phyloP scores from a whole-genome alignment of 2,113 vertebrate genomes.

The Lepisosteus oculatus region DNA sequence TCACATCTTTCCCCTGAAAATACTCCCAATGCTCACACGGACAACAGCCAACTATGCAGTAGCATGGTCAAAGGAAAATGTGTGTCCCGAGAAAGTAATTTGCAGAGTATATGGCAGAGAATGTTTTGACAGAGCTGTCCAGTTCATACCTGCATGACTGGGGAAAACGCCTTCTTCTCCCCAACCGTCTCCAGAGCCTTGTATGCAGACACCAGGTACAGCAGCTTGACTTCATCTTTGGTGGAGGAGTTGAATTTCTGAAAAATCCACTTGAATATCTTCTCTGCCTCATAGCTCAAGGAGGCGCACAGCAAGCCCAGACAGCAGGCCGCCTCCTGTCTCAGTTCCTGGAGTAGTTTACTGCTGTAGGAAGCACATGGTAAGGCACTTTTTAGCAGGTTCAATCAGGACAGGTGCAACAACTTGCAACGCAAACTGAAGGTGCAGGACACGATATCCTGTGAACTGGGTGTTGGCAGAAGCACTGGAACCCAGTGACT shows the following conservation, averaged over 20 bases:
- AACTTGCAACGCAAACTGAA: too few species aligned
- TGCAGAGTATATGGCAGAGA: background rate
- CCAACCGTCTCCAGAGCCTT: constrained; percentile 91
- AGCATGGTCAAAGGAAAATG: too few species aligned
- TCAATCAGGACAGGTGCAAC: background rate
- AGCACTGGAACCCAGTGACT: too few species aligned
- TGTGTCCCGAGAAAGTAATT: too few species aligned
- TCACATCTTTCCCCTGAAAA: too few species aligned
- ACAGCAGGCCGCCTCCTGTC: constrained; percentile 93
- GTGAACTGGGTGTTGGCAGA: too few species aligned
- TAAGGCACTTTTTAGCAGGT: background rate
- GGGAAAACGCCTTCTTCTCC: constrained; percentile 95
- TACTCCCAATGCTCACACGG: too few species aligned
- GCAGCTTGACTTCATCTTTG: constrained; percentile 94
- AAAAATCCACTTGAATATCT: constrained; percentile 98
- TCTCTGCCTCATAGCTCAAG: constrained; percentile 94
- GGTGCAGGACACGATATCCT: too few species aligned
- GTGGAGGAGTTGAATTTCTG: constrained; percentile 85
- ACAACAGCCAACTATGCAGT: too few species aligned
- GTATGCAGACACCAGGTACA: constrained; percentile 90
- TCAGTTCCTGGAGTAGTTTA: constrained; percentile 93
- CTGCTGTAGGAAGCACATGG: constrained; percentile 68
- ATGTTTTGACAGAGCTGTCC: background rate
- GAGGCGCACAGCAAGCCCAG: constrained; percentile 91
- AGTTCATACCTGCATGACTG: constrained; percentile 87